phyloP scores from a whole-genome alignment of 2,797 vertebrate species.

The Columba guinea region DNA sequence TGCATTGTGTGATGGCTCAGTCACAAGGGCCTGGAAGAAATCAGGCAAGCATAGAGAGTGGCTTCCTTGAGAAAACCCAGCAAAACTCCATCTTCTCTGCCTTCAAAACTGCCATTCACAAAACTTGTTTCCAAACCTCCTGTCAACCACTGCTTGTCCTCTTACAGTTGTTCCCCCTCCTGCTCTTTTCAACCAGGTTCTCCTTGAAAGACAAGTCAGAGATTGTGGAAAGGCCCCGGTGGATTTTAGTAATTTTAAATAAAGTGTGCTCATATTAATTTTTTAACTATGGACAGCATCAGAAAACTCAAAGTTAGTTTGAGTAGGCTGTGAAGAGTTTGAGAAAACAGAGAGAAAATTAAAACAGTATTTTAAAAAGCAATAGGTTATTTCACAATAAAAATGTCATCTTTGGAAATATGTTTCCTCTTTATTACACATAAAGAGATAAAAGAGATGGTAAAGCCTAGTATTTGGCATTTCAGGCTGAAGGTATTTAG shows the following conservation, averaged over 20 bases:
- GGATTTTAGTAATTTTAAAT: neutral
- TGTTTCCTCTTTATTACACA: neutral
- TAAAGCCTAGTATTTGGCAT: neutral
- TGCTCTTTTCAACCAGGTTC: neutral
- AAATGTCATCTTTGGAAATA: constrained; percentile 17
- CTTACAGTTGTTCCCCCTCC: neutral
- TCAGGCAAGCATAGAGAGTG: neutral
- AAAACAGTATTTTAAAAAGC: neutral
- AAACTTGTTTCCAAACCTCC: neutral
- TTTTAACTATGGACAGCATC: neutral
- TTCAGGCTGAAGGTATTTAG: neutral
- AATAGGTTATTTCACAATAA: constrained; percentile 1
- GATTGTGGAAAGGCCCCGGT: neutral
- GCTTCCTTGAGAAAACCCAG: neutral
- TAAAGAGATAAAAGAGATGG: neutral
- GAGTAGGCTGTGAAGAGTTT: neutral
- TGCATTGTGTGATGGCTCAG: neutral
- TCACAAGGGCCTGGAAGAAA: neutral
- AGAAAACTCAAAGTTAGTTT: neutral
- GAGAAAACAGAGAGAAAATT: neutral
- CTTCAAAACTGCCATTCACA: neutral
- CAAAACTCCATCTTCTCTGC: neutral
- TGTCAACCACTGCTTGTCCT: neutral
- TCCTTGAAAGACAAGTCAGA: neutral
- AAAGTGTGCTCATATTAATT: neutral